Evolutionary conservation across 2,888 invertebrate genomes (phyloP), one percentile per base, ranked within the genome.

Genomic region (Pelosia muscerda): DNA sequence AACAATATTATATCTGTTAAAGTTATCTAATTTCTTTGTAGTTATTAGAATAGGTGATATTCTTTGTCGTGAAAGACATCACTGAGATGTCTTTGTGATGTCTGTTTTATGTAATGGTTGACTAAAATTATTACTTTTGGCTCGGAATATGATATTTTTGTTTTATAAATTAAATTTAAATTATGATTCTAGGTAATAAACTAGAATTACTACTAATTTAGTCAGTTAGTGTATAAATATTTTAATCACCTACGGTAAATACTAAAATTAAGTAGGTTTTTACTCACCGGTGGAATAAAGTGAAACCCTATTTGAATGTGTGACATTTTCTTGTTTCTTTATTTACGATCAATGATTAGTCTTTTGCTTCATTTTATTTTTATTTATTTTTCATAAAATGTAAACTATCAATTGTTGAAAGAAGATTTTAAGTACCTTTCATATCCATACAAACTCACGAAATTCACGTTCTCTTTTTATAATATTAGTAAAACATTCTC

Each of bases 1-100:
- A 77, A 79, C 65, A 75, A 70, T 69, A 76, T 78, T 76, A 15
- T 79, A 23, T 70, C 59, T 63, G 72, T 63, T 69, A 57, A 74
- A 74, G 49, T 76, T 54, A 34, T 23, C 19, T 54, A 63, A 63
- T 54, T 63, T 63, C 26, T n/a, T 56, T 56, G 54, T 28, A 26
- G 11, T 25, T 19, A 25, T 57, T 31, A 5, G 19, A 57, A 28
- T 57, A 28, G 49, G 49, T 49, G 49, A 49, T n/a, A 49, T 49
- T n/a, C 49, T 49, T 49, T 49, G 49, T 49, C 9, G n/a, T n/a
- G n/a, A n/a, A n/a, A n/a, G n/a, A n/a, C n/a, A n/a, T n/a, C n/a
- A n/a, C 49, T n/a, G 49, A 19, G 42, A 6, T 42, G 42, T 49
- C n/a, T 8, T 49, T 49, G 19, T n/a, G 49, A 49, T 49, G 6